phyloP scores from a whole-genome alignment of 2,113 vertebrate genomes.

The Hypocryptadius cinnamomeus region DNA sequence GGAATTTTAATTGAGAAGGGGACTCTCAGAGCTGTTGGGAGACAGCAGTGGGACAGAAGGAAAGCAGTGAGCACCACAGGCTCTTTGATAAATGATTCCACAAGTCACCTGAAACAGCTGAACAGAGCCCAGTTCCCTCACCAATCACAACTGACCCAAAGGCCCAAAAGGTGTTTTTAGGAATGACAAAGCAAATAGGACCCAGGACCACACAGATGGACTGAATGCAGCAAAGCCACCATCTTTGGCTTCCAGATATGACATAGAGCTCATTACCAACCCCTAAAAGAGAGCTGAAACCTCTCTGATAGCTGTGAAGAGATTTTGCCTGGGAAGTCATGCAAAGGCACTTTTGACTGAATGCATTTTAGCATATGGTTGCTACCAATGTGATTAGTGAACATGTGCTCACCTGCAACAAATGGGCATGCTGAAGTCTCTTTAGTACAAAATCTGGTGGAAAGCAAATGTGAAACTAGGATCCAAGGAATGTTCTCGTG shows the following conservation, averaged over 20 bases:
- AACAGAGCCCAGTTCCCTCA: not conserved
- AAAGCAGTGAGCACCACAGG: not conserved
- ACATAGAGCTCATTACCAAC: not conserved
- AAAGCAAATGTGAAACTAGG: not conserved
- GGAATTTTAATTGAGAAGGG: not conserved
- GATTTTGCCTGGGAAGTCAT: not conserved
- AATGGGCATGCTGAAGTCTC: not conserved
- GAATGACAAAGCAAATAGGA: not conserved
- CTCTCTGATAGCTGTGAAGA: not conserved
- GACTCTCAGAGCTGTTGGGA: not conserved
- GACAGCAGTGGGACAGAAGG: too few relatives aligned
- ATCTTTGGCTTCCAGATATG: not conserved
- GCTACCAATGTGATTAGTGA: not conserved
- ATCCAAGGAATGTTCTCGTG: not conserved
- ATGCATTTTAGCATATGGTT: not conserved
- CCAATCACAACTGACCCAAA: not conserved
- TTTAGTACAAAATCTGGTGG: not conserved
- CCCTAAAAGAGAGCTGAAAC: not conserved
- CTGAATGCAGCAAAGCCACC: not conserved
- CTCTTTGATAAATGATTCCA: not conserved
- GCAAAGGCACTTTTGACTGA: not conserved
- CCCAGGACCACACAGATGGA: not conserved
- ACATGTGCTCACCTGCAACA: not conserved
- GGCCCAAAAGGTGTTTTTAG: not conserved
- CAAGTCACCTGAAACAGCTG: not conserved